Conservation (phyloP, 2,888 invertebrate genomes). For the Lithophane semibrunnea region DNA sequence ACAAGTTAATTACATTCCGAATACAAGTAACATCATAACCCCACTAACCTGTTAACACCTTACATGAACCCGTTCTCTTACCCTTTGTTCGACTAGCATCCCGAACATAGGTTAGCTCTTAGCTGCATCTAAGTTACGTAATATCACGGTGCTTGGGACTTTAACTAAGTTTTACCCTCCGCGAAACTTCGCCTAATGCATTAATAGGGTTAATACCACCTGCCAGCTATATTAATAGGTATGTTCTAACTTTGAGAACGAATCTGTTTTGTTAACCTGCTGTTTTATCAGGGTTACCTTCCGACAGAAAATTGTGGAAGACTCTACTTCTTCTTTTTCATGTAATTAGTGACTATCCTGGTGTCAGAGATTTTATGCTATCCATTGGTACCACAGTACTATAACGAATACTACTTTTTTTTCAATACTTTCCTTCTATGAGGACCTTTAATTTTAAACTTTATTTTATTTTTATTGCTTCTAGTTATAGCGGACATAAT, state of each 20-base stretch:
- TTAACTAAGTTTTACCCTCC: conserved; percentile 16
- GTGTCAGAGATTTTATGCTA: too few species aligned
- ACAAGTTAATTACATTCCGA: not conserved
- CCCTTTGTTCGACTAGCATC: not conserved
- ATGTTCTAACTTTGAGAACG: not conserved
- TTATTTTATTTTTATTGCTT: too few species aligned
- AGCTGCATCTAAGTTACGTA: conserved; percentile 26
- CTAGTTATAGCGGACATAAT: too few species aligned
- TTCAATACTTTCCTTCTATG: too few species aligned
- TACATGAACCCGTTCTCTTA: not conserved
- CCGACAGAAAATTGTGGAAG: not conserved
- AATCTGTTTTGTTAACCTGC: not conserved
- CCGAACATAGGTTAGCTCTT: conserved; percentile 28
- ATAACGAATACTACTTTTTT: too few species aligned
- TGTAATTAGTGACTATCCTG: too few species aligned
- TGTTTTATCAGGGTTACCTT: not conserved
- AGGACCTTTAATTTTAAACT: too few species aligned
- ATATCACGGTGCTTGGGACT: conserved; percentile 17
- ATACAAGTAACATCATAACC: not conserved
- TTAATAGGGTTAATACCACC: conserved; percentile 30
- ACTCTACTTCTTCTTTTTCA: too few species aligned
- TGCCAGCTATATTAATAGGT: conserved; percentile 18
- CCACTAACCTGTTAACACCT: not conserved
- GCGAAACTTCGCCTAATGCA: conserved; percentile 30
- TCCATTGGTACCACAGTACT: too few species aligned